These are phyloP conservation scores for Acronicta leporina DNA, from an alignment of 2,888 invertebrate species.

Conservation along the genomic window DNA sequence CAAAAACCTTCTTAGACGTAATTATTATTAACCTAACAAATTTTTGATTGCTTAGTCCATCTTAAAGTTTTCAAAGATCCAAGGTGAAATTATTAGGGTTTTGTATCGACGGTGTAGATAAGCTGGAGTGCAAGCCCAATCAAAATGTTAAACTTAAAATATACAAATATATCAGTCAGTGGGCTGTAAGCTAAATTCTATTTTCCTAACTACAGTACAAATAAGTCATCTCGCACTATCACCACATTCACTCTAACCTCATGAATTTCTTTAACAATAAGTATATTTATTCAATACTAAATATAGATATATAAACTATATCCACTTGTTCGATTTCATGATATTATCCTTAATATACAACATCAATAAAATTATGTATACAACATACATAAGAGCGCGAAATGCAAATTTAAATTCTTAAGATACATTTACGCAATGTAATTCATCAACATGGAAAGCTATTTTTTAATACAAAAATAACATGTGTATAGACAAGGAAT, in stretches of 20 bases:
- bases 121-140: constrained; percentile 65
- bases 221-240: constrained; percentile 55
- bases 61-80: constrained; percentile 15
- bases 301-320: constrained; percentile 68
- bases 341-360: constrained; percentile 79
- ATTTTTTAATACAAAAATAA: constrained; percentile 56
- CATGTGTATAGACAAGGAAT: constrained; percentile 59
- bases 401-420: constrained; percentile 75
- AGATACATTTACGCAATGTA: constrained; percentile 60
- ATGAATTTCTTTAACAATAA: constrained; percentile 60
- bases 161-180: constrained; percentile 86
- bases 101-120: constrained; percentile 43
- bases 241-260: constrained; percentile 54
- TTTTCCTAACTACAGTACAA: constrained; percentile 73
- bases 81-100: constrained; percentile 37
- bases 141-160: constrained; percentile 78
- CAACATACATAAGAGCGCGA: constrained; percentile 70
- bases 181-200: constrained; percentile 73
- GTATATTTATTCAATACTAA: constrained; percentile 60
- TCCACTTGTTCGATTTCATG: constrained; percentile 85
- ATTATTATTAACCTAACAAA: constrained; percentile 37
- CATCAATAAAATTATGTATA: constrained; percentile 66
- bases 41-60: constrained; percentile 46
- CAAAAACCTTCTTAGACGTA: constrained; percentile 31
- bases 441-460: constrained; percentile 66